A percentile compares a stretch with the other conserved stretches of the same genome.
phyloP scores from a whole-genome alignment of 2,797 vertebrate species.

The Pseudochirops corinnae region DNA sequence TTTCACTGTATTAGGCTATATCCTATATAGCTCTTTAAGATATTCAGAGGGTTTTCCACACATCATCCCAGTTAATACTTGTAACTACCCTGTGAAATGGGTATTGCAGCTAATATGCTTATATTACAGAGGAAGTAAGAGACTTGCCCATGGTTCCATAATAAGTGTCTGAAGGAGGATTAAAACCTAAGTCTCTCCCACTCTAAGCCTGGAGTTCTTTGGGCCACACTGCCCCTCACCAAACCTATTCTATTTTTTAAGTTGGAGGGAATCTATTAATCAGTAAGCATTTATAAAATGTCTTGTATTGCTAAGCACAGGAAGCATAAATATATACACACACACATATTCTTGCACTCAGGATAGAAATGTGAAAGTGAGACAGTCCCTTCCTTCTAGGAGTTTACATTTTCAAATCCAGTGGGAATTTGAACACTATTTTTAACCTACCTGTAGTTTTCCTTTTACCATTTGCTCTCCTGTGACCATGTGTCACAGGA shows the following conservation, averaged over 20 bases:
- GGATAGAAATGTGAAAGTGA: not conserved
- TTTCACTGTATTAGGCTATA: not conserved
- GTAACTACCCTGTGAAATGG: not conserved
- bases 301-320: not conserved
- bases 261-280: not conserved
- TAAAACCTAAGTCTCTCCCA: not conserved
- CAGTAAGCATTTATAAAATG: not conserved
- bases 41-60: not conserved
- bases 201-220: not conserved
- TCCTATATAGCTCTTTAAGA: not conserved
- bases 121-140: not conserved
- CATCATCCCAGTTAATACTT: not conserved
- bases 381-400: not conserved
- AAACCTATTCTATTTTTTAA: not conserved
- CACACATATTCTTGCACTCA: not conserved
- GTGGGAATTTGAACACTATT: not conserved
- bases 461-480: not conserved
- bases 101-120: not conserved
- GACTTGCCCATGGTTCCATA: not conserved
- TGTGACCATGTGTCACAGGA: not conserved
- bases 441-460: not conserved
- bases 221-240: not conserved
- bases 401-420: not conserved
- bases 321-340: not conserved
- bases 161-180: not conserved